A percentile compares a stretch with the other conserved stretches of the same genome.
These are phyloP conservation scores for Linepithema humile DNA, from an alignment of 1,140 invertebrate genomes.

Conservation along the genomic window DNA sequence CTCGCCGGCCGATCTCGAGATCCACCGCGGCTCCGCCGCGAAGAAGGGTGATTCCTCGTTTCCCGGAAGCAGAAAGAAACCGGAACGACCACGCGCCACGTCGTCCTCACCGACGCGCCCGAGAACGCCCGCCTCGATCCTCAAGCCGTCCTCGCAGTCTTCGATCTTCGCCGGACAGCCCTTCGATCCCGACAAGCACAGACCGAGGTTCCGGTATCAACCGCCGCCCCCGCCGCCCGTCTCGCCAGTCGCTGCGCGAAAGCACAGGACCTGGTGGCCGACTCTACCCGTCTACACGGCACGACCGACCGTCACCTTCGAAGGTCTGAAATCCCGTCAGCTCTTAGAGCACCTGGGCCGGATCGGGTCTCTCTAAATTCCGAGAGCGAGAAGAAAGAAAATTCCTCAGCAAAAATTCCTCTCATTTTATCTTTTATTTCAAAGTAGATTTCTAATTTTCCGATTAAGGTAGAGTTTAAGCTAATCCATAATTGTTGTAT, in stretches of 20 bases:
- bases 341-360: not conserved
- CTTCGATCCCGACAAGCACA: constrained; percentile 90
- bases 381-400: not conserved
- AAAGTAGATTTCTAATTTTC: too few relatives aligned
- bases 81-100: not conserved
- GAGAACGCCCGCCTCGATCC: constrained; percentile 85
- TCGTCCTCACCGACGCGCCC: constrained; percentile 42
- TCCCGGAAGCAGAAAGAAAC: constrained; percentile 31
- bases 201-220: constrained; percentile 91
- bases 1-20: constrained; percentile 82
- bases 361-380: not conserved
- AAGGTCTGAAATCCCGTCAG: constrained; percentile 86
- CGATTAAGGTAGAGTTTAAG: constrained; percentile 1
- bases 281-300: constrained; percentile 85
- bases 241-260: constrained; percentile 72
- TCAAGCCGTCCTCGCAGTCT: constrained; percentile 85
- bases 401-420: not conserved
- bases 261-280: constrained; percentile 83
- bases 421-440: too few relatives aligned
- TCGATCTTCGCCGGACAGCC: constrained; percentile 86
- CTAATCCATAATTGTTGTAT: not conserved
- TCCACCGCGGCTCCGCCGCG: constrained; percentile 23
- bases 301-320: constrained; percentile 89
- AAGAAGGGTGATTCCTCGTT: not conserved
- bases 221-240: constrained; percentile 84